Evolutionary conservation across 2,113 vertebrate species (phyloP).

Genomic region (Salvelinus namaycush): DNA sequence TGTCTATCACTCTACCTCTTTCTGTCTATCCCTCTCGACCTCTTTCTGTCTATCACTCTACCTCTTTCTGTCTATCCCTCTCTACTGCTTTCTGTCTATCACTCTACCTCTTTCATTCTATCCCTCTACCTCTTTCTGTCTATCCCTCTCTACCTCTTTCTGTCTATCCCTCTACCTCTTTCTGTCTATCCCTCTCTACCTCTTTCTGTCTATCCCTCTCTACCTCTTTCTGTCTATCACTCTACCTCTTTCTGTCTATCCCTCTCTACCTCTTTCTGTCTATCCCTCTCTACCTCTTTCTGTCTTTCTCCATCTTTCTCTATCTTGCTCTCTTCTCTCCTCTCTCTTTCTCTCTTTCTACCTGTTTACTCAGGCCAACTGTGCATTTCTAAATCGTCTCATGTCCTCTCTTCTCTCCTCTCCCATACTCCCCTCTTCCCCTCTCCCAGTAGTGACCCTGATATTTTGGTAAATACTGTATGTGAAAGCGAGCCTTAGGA

Average conservation of each 20-base stretch:
- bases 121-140: neutral
- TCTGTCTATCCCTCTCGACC: neutral
- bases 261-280: slow-evolving; percentile 6
- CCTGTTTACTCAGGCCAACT: slow-evolving; percentile 54
- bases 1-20: neutral
- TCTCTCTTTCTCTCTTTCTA: slow-evolving; percentile 21
- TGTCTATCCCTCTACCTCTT: slow-evolving; percentile 20
- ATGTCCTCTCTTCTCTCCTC: slow-evolving; percentile 31
- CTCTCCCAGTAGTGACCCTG: slow-evolving; percentile 57
- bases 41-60: neutral
- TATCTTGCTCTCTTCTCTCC: neutral
- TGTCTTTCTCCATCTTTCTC: neutral
- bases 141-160: slow-evolving; percentile 12
- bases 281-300: neutral
- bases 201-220: neutral
- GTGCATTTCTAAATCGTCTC: slow-evolving; percentile 57
- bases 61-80: too few relatives aligned
- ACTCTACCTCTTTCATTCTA: too few relatives aligned
- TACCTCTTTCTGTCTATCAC: neutral
- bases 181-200: neutral
- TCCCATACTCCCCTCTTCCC: slow-evolving; percentile 1
- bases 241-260: neutral
- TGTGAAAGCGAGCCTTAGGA: slow-evolving; percentile 64
- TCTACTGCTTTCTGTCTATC: too few relatives aligned
- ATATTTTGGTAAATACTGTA: slow-evolving; percentile 61